Percentiles rank a stretch among this genome's conserved stretches.
Evolutionary conservation across 2,888 invertebrate genomes (phyloP).

Genomic region (Epiperipatus broadwayi): DNA sequence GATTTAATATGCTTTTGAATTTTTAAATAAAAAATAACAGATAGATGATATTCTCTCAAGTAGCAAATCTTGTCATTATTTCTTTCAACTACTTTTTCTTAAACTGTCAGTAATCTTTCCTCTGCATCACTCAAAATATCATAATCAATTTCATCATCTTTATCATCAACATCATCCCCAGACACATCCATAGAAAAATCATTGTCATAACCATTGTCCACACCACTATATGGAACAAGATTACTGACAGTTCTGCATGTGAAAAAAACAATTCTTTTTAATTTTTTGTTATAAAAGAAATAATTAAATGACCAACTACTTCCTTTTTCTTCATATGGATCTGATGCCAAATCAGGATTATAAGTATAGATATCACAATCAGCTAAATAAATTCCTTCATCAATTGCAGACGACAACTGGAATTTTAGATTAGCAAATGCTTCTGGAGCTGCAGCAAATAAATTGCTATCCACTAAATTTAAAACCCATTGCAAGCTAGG

Average conservation of each 20-base stretch:
- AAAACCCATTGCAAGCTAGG: slow-evolving; percentile 61
- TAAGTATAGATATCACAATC: slow-evolving; percentile 95
- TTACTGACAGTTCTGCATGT: slow-evolving; percentile 85
- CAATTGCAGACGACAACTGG: slow-evolving; percentile 74
- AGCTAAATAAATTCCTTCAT: slow-evolving; percentile 68
- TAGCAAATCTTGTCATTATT: too few species aligned
- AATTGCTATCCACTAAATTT: slow-evolving; percentile 71
- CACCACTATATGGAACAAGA: too few species aligned
- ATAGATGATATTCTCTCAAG: too few species aligned
- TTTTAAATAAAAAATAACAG: too few species aligned
- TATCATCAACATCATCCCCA: too few species aligned
- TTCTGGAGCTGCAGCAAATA: slow-evolving; percentile 66
- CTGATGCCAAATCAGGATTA: slow-evolving; percentile 84
- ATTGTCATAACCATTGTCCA: too few species aligned
- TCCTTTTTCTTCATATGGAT: slow-evolving; percentile 95
- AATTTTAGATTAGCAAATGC: slow-evolving; percentile 51
- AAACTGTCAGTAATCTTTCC: too few species aligned
- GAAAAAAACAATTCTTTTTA: slow-evolving; percentile 92
- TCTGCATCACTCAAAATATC: too few species aligned
- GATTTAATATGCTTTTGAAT: too few species aligned
- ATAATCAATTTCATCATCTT: too few species aligned
- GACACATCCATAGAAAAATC: too few species aligned
- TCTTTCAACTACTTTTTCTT: too few species aligned
- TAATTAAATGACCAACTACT: slow-evolving; percentile 98
- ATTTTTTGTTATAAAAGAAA: slow-evolving; percentile 90